These are phyloP conservation scores for Mimumesa dahlbomi DNA, from an alignment of 2,888 invertebrate species.

Conservation along the genomic window DNA sequence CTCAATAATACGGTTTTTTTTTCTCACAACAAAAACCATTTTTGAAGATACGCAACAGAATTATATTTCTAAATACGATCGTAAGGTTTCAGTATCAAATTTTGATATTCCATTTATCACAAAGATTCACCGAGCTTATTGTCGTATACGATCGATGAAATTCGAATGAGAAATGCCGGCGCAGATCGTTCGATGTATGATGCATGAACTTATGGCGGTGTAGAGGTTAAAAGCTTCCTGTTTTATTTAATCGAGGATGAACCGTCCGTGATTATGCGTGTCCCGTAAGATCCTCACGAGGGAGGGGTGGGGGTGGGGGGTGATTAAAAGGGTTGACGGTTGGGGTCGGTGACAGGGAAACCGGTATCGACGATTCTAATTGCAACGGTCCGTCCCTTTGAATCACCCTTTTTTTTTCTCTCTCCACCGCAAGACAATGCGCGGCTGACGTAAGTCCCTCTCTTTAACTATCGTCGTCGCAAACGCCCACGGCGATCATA, in stretches of 20 bases:
- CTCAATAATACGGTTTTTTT: too few relatives aligned
- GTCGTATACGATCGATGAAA: too few relatives aligned
- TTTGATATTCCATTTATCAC: too few relatives aligned
- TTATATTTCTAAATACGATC: too few relatives aligned
- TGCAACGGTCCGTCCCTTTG: conserved; percentile 64
- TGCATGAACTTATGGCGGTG: too few relatives aligned
- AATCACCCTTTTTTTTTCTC: conserved; percentile 31
- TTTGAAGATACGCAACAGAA: too few relatives aligned
- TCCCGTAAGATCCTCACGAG: conserved; percentile 7
- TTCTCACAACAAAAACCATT: too few relatives aligned
- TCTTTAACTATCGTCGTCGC: conserved; percentile 48
- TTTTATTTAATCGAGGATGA: background rate
- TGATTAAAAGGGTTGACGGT: conserved; percentile 27
- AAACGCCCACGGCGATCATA: conserved; percentile 70
- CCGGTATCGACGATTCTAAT: conserved; percentile 53
- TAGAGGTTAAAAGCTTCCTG: background rate
- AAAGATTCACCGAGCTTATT: too few relatives aligned
- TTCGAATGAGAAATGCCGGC: too few relatives aligned
- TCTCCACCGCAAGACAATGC: conserved; percentile 47
- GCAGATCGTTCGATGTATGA: too few relatives aligned
- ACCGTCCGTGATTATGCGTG: conserved; percentile 1
- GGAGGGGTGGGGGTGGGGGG: too few relatives aligned
- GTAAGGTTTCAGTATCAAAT: too few relatives aligned
- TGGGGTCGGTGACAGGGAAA: conserved; percentile 9
- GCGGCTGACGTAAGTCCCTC: conserved; percentile 63